phyloP scores from a whole-genome alignment of 2,888 invertebrate genomes.

The Ptychoptera albimana region DNA sequence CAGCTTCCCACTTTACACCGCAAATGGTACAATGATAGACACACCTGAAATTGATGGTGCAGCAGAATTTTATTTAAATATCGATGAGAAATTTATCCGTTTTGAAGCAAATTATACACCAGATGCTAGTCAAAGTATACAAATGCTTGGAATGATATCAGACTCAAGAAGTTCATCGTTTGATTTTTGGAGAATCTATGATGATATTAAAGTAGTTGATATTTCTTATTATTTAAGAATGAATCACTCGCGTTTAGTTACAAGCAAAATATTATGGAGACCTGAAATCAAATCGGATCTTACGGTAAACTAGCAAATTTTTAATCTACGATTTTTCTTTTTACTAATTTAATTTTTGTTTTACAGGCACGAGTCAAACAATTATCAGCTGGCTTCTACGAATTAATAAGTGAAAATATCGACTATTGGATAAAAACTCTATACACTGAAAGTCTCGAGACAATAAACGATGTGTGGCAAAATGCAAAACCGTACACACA shows the following conservation, averaged over 20 bases:
- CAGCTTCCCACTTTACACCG: slow-evolving; percentile 34
- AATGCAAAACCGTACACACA: slow-evolving; percentile 55
- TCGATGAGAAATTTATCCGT: slow-evolving; percentile 40
- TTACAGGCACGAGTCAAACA: slow-evolving; percentile 32
- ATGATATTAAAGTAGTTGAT: slow-evolving; percentile 62
- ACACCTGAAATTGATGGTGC: slow-evolving; percentile 40
- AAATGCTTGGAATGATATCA: slow-evolving; percentile 58
- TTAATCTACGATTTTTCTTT: background rate
- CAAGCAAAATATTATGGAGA: slow-evolving; percentile 65
- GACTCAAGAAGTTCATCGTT: slow-evolving; percentile 61
- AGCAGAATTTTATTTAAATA: slow-evolving; percentile 41
- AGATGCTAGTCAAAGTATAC: slow-evolving; percentile 47
- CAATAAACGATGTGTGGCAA: slow-evolving; percentile 53
- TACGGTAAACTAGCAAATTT: slow-evolving; percentile 24
- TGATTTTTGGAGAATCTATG: slow-evolving; percentile 68
- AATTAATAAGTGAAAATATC: slow-evolving; percentile 33
- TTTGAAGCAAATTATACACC: slow-evolving; percentile 53
- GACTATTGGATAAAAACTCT: slow-evolving; percentile 50
- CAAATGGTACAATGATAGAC: slow-evolving; percentile 41
- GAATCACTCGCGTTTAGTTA: slow-evolving; percentile 69
- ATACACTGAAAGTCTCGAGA: slow-evolving; percentile 51
- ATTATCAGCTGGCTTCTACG: slow-evolving; percentile 32
- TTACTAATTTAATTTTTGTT: slow-evolving; percentile 5
- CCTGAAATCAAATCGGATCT: slow-evolving; percentile 52
- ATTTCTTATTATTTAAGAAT: slow-evolving; percentile 61